Evolutionary conservation across 2,113 vertebrate species (phyloP), one percentile per base, ranked within the genome.

Genomic region (Oceanites oceanicus): DNA sequence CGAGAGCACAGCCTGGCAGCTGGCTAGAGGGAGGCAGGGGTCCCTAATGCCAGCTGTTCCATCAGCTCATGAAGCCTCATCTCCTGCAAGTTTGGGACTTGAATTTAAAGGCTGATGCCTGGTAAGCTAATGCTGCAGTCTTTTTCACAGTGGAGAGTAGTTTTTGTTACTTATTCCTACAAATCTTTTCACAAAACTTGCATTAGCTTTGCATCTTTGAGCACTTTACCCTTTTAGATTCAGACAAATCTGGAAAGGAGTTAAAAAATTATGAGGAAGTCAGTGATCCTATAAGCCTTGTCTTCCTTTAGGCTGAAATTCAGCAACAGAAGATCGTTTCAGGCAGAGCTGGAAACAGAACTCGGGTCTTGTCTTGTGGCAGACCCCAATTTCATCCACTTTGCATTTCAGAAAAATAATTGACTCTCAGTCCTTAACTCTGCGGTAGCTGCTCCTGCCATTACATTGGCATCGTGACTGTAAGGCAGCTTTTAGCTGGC

Each of bases 51-150:
- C 13, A 18, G 7, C 26, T n/a, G 42, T 29, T 55, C 49, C 32
- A 1, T 20, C 19, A n/a, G 27, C 36, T 22, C 16, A 0, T 1
- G 15, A 6, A 36, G n/a, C 65, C n/a, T 66, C 22, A 5, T 90
- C 63, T 55, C 70, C n/a, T 61, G 30, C 15, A 17, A 14, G 6
- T 49, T 7, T 82, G 50, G 8, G 27, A 26, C 71, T 36, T 42
- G 26, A 53, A 25, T 55, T 71, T 20, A 49, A 38, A n/a, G 40
- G 32, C 8, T 53, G 63, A 3, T 65, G 47, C 22, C 47, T n/a
- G 55, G 4, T 49, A 71, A 59, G 9, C 20, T 47, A 44, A 72
- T 42, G 58, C 26, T 77, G 45, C 32, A 36, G 20, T 65, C 56
- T 27, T 65, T 74, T 36, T 61, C 8, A 2, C 13, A 21, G 34